phyloP scores from a whole-genome alignment of 53 echinoderm and acorn worm genomes.

The Temnopleurus reevesii region DNA sequence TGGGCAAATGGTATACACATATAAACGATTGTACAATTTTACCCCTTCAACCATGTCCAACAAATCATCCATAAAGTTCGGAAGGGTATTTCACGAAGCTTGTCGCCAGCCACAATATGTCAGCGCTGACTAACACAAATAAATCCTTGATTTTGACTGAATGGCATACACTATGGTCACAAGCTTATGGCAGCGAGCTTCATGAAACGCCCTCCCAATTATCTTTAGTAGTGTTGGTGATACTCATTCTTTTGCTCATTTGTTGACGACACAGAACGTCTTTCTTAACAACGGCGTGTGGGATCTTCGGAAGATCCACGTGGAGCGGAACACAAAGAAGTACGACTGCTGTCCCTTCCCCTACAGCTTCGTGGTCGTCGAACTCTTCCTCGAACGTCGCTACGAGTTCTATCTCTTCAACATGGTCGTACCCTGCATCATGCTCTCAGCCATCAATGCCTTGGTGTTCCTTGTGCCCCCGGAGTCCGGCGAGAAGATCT shows the following conservation, averaged over 20 bases:
- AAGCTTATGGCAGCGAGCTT: too few species aligned
- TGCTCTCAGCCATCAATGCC: constrained; percentile 69
- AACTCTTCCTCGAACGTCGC: constrained; percentile 13
- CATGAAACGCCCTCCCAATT: background rate
- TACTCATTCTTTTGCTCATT: background rate
- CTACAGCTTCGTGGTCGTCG: constrained; percentile 26
- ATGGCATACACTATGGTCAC: too few species aligned
- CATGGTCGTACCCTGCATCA: constrained; percentile 71
- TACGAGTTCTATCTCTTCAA: constrained; percentile 71
- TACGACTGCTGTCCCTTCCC: constrained; percentile 67
- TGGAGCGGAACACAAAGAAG: background rate
- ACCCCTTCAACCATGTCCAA: too few species aligned
- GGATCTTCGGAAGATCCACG: constrained; percentile 54
- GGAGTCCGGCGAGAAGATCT: constrained; percentile 88
- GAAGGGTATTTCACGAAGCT: too few species aligned
- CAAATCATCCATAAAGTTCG: too few species aligned
- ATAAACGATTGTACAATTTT: too few species aligned
- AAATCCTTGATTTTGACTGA: too few species aligned
- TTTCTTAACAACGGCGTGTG: constrained; percentile 76
- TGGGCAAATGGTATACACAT: too few species aligned
- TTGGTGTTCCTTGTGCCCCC: constrained; percentile 78
- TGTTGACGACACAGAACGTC: constrained; percentile 20
- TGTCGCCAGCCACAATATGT: too few species aligned
- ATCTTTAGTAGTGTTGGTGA: background rate
- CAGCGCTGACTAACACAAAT: too few species aligned